These are phyloP conservation scores for Sitodiplosis mosellana DNA, from an alignment of 1,140 invertebrate genomes.

Conservation along the genomic window DNA sequence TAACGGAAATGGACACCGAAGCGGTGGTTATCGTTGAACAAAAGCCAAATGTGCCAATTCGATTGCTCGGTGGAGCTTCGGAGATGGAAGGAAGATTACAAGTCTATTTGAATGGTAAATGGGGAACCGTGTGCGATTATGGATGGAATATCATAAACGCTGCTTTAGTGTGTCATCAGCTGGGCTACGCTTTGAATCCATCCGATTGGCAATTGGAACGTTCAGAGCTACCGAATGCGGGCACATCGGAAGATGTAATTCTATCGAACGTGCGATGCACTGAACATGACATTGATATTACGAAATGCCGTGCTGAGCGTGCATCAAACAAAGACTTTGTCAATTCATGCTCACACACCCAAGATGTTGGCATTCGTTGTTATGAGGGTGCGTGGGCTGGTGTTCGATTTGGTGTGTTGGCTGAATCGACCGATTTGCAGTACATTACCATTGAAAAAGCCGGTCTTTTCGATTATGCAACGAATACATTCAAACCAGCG, in stretches of 20 bases:
- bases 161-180: constrained; percentile 83
- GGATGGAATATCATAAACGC: constrained; percentile 87
- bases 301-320: constrained; percentile 63
- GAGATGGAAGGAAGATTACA: constrained; percentile 62
- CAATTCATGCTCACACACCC: constrained; percentile 72
- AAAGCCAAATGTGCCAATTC: constrained; percentile 40
- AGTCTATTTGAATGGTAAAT: constrained; percentile 60
- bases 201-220: constrained; percentile 75
- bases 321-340: constrained; percentile 49
- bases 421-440: constrained; percentile 72
- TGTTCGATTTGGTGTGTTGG: constrained; percentile 68
- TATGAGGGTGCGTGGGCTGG: constrained; percentile 86
- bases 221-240: constrained; percentile 58
- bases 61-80: constrained; percentile 55
- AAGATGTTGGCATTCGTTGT: constrained; percentile 76
- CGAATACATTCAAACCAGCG: constrained; percentile 76
- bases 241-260: constrained; percentile 54
- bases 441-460: constrained; percentile 78
- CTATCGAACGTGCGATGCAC: constrained; percentile 79
- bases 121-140: constrained; percentile 96
- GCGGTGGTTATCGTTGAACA: constrained; percentile 31
- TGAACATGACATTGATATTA: constrained; percentile 81
- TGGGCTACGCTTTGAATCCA: constrained; percentile 83
- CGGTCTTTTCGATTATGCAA: constrained; percentile 84
- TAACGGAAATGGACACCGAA: constrained; percentile 29